Evolutionary conservation across 2,797 vertebrate genomes (phyloP), one percentile per base, ranked within the genome.

Genomic region (Danio tinwini): DNA sequence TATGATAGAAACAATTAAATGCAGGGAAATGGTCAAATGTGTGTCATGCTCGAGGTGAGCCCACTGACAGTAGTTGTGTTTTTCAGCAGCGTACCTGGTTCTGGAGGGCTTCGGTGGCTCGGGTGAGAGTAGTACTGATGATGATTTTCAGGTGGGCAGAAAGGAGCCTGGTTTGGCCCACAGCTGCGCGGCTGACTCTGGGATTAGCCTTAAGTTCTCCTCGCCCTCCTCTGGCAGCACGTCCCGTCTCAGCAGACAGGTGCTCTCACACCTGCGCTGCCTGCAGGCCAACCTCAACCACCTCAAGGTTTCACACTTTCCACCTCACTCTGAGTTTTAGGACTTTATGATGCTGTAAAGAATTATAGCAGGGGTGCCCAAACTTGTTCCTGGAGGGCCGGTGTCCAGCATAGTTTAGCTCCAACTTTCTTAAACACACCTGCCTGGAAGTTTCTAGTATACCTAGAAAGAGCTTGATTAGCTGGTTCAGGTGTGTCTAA

Each of bases 81-180:
- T 84, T 72, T 78, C 85, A 92, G 91, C 90, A 95, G 97, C 96
- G 91, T 97, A 94, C 87, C 90, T 99, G 90, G 95, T 97, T 88
- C 94, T 98, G 59, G 96, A 97, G 63, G 95, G 94, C 49, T 98
- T 94, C 7, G 94, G 93, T 0, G 87, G 93, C 0, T 90, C 94
- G 16, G 96, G 94, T 81, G 97, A 98, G 92, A 98, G 96, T 93
- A 98, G 93, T 89, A 97, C 97, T 2, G 97, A 98, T 1, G 96
- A 97, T 62, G 96, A 96, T 83, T 83, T 94, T 88, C 37, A 93
- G 92, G 44, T 90, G 86, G 74, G 90, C 86, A 85, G 93, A 85
- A 87, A 94, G 91, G 92, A 94, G 90, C 87, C 88, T 80, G 85
- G 88, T 87, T 52, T 93, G 85, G 91, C 90, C 7, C 93, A 92